Evolutionary conservation across 2,113 vertebrate genomes (phyloP).

Genomic region (Bothrops jararaca): DNA sequence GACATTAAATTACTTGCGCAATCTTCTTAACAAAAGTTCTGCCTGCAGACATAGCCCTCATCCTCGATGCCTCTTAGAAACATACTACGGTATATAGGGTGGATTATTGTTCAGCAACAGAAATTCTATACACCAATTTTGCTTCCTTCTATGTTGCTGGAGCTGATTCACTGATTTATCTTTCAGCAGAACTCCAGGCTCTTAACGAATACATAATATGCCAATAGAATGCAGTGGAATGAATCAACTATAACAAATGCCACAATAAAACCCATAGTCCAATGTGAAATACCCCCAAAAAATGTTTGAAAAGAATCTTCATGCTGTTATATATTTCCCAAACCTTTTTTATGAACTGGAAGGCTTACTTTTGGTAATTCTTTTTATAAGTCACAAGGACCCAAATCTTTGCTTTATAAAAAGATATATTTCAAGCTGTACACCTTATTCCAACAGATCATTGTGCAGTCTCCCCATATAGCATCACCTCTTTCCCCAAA

Average conservation of each 20-base stretch:
- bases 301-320: constrained; percentile 15
- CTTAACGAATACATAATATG: not conserved
- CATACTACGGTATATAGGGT: not conserved
- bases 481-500: not conserved
- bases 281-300: not conserved
- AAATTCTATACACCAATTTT: not conserved
- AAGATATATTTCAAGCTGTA: constrained; percentile 37
- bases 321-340: constrained; percentile 28
- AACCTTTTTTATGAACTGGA: constrained; percentile 10
- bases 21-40: not conserved
- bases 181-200: not conserved
- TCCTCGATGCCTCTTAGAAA: not conserved
- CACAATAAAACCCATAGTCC: constrained; percentile 34
- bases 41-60: not conserved
- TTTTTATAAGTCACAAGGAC: constrained; percentile 13
- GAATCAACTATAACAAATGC: constrained; percentile 1
- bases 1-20: not conserved
- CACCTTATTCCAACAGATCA: not conserved
- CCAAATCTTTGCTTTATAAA: constrained; percentile 16
- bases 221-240: not conserved
- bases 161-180: not conserved
- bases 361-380: not conserved
- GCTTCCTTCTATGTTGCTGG: not conserved
- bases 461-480: not conserved
- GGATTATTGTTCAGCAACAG: not conserved